Conservation (phyloP, 1,140 invertebrate genomes). For the Aphelinus atriplicis region DNA sequence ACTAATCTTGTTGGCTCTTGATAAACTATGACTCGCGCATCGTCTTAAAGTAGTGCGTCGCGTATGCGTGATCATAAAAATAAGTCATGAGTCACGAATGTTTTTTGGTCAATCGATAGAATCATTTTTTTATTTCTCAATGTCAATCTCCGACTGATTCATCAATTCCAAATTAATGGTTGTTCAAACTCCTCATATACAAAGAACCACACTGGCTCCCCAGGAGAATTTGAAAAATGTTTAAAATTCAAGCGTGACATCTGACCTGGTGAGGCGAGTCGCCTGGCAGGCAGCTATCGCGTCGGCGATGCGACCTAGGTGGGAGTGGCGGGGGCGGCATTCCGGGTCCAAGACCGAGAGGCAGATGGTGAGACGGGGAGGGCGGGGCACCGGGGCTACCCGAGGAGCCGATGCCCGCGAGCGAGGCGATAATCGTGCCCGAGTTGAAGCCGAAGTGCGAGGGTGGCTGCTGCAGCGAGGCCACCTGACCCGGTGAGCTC, state of each 20-base stretch:
- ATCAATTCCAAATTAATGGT: too few relatives aligned
- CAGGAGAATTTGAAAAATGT: neutral
- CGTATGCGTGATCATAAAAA: too few relatives aligned
- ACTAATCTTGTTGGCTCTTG: too few relatives aligned
- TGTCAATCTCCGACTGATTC: too few relatives aligned
- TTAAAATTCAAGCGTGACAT: slow-evolving; percentile 23
- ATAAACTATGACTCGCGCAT: too few relatives aligned
- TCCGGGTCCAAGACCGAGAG: neutral
- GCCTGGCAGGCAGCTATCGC: slow-evolving; percentile 69
- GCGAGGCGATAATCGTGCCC: slow-evolving; percentile 47
- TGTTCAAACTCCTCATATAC: too few relatives aligned
- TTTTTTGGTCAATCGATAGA: too few relatives aligned
- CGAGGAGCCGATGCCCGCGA: too few relatives aligned
- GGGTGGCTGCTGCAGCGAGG: slow-evolving; percentile 53
- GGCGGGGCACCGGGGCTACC: slow-evolving; percentile 65
- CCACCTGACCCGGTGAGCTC: slow-evolving; percentile 57
- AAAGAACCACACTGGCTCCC: too few relatives aligned
- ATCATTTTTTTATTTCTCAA: too few relatives aligned
- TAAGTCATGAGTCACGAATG: too few relatives aligned
- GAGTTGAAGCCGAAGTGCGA: slow-evolving; percentile 62
- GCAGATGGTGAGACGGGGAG: slow-evolving; percentile 63
- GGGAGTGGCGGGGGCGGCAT: slow-evolving; percentile 70
- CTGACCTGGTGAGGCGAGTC: slow-evolving; percentile 69
- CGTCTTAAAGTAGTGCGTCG: too few relatives aligned
- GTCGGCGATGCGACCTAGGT: slow-evolving; percentile 66